Evolutionary conservation across 2,888 invertebrate genomes (phyloP), one percentile per base, ranked within the genome.

Genomic region (Mythimna ferrago): DNA sequence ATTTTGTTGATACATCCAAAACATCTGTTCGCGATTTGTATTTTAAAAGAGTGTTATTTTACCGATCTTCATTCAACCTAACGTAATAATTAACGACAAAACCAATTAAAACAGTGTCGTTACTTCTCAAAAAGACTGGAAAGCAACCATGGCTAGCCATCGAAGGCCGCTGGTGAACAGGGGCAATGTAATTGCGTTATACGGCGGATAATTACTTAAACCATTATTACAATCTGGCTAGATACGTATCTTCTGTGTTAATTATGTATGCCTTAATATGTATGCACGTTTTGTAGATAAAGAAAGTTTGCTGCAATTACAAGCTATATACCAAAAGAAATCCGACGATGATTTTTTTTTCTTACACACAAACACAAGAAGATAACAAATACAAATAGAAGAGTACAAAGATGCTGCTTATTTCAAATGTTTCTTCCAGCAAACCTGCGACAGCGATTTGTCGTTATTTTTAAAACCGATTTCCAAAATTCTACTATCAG

Each of bases 151-250:
- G 38, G 21, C 32, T 65, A 67, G 68, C 80, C 65, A 73, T 71
- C 51, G 61, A 76, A 84, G 77, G 70, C 58, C 51, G 16, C 10
- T 51, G 16, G 53, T 56, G 53, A 69, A 62, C 67, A 66, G 64
- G 66, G 58, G 64, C 66, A 80, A 60, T 56, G n/a, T 48, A 56
- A 76, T 76, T 81, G 67, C 81, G 62, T 53, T 60, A 81, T 16
- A 48, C 16, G 66, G 38, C 69, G 53, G 51, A 54, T 66, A 67
- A 84, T 76, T 76, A 76, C 81, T 65, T 58, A 58, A 51, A 63
- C 65, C 62, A 81, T 70, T 35, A 68, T 76, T 71, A 76, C 65
- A 70, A 71, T 84, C 48, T 67, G 14, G n/a, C 58, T 71, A 66
- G 67, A 81, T 76, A 68, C 51, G 16, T 56, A 80, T 76, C 70